Evolutionary conservation across 1,140 invertebrate species (phyloP).

Genomic region (Thaumatotibia leucotreta): DNA sequence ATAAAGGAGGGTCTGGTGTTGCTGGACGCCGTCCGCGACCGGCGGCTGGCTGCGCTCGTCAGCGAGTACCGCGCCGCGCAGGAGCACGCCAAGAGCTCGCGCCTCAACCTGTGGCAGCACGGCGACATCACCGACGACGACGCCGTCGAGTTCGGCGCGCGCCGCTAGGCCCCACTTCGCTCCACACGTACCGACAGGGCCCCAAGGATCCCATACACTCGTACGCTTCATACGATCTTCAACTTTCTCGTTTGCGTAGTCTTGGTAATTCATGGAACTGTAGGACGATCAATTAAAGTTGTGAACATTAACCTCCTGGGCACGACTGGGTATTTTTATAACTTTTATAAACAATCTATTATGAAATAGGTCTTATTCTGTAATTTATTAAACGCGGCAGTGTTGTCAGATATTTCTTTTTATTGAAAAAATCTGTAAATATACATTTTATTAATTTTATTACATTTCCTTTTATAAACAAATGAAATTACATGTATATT

Average conservation of each 20-base stretch:
- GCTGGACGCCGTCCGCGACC: slow-evolving; percentile 88
- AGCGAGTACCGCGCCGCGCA: slow-evolving; percentile 90
- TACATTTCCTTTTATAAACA: background rate
- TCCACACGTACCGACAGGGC: background rate
- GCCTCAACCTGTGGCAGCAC: slow-evolving; percentile 95
- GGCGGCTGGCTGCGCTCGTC: slow-evolving; percentile 87
- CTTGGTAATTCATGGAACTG: background rate
- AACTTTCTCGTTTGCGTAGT: background rate
- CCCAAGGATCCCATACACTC: background rate
- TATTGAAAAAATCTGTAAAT: background rate
- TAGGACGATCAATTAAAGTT: background rate
- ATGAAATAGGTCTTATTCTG: background rate
- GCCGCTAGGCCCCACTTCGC: slow-evolving; percentile 42
- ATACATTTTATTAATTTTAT: background rate
- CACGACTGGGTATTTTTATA: slow-evolving; percentile 6
- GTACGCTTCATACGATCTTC: background rate
- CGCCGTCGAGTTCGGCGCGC: slow-evolving; percentile 88
- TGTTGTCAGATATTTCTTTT: background rate
- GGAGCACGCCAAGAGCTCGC: slow-evolving; percentile 88
- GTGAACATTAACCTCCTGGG: slow-evolving; percentile 1
- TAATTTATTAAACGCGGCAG: background rate
- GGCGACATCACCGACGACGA: slow-evolving; percentile 98
- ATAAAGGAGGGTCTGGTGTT: slow-evolving; percentile 91
- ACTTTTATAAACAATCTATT: slow-evolving; percentile 2
- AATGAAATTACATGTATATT: background rate